Evolutionary conservation across 1,140 invertebrate genomes (phyloP).

Genomic region (Leptinotarsa defecta): DNA sequence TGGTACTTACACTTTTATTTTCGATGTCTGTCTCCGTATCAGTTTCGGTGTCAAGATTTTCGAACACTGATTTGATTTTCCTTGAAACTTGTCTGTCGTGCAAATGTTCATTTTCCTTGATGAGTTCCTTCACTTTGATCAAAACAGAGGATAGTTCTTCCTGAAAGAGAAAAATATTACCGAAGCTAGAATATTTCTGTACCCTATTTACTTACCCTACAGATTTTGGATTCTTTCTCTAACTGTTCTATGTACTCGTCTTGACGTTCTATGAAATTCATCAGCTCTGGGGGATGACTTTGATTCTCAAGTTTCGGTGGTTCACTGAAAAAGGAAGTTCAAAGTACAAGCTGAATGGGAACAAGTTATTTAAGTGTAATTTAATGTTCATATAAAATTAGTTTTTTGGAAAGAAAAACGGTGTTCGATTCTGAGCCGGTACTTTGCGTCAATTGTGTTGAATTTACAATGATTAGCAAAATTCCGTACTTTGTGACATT

Average conservation of each 20-base stretch:
- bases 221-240: conserved; percentile 80
- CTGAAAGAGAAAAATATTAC: conserved; percentile 42
- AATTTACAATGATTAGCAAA: too few relatives aligned
- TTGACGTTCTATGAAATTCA: conserved; percentile 78
- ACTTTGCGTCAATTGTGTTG: too few relatives aligned
- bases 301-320: conserved; percentile 31
- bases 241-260: conserved; percentile 84
- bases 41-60: conserved; percentile 59
- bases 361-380: too few relatives aligned
- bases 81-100: conserved; percentile 73
- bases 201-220: conserved; percentile 60
- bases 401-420: too few relatives aligned
- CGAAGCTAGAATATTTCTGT: neutral
- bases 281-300: conserved; percentile 59
- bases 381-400: too few relatives aligned
- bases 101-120: conserved; percentile 78
- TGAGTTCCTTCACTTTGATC: conserved; percentile 79
- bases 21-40: conserved; percentile 55
- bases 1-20: conserved; percentile 36
- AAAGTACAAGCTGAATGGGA: too few relatives aligned
- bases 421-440: too few relatives aligned
- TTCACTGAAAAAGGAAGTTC: conserved; percentile 35
- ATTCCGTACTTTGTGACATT: too few relatives aligned
- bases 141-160: conserved; percentile 74
- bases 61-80: conserved; percentile 62